Evolutionary conservation across 2,797 vertebrate genomes (phyloP), one percentile per base, ranked within the genome.

Genomic region (Argentina silus): DNA sequence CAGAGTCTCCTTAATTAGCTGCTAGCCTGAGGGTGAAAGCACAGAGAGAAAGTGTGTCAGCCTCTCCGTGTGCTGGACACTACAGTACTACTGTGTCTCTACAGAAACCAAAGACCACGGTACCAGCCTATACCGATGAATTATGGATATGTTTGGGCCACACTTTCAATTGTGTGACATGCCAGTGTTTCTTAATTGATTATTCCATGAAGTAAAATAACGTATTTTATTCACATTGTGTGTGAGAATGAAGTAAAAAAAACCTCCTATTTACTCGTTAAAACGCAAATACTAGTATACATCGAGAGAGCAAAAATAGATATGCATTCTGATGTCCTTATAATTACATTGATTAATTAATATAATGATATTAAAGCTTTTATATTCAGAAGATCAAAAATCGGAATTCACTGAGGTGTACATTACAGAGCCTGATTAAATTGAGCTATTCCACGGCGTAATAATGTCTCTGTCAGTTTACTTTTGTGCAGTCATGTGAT

Each of bases 1-100:
- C 80, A 91, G 78, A 86, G 83, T 87, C 76, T 87, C 79, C 88
- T 88, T 93, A 91, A 93, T 92, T 93, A 93, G 89, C 87, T 87
- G 80, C 75, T 63, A 75, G 87, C 91, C 89, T 65, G 71, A 78
- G 89, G 91, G 86, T 80, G 80, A 81, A 86, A 88, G 73, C 87
- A 21, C n/a, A 84, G 73, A 78, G 64, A 55, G 80, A 92, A 91
- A 91, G 87, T 92, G 88, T 93, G 91, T 93, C 91, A 91, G 83
- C 86, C 85, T 90, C 72, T 82, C 77, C 60, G 78, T 48, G 14
- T 81, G 83, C 85, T 89, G 87, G 83, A 85, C 82, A 75, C 82
- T 86, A 78, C 83, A 51, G 17, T 21, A 57, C 50, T 55, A 42
- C 42, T 66, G n/a, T 66, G 9, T 6, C 11, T 45, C 2, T 45